Evolutionary conservation across 2,797 vertebrate species (phyloP), one percentile per base, ranked within the genome.

Genomic region (Loriculus beryllinus): DNA sequence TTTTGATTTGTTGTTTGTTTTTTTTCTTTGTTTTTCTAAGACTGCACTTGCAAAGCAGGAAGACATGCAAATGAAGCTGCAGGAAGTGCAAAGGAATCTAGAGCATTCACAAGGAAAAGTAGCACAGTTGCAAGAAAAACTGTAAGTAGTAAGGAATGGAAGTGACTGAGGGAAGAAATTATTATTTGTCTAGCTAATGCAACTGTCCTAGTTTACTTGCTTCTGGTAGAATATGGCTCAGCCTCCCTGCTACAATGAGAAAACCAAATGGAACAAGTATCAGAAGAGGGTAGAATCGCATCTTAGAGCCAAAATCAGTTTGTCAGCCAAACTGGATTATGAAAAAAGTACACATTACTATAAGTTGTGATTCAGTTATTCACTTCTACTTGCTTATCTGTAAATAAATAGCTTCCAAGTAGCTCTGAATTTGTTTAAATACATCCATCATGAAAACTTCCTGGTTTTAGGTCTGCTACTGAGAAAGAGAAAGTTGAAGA

Each of bases 401-500:
- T n/a, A 69, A 75, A 40, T 14, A 56, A 49, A 54, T 23, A 60
- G 5, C 14, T 86, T 65, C 33, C 3, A 62, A 21, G 19, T 72
- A 74, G 33, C 8, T 85, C 21, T 74, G 56, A 59, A 52, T 48
- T 63, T 56, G 4, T 57, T 79, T 39, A 17, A 68, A 19, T 17
- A 12, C 0, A 6, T 52, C 4, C 26, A 12, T 80, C 11, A 20
- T 35, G 7, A 75, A 68, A 86, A 14, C 6, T 31, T 42, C 19
- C 16, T 90, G 22, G 17, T 67, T 95, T 84, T 77, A 98, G 98
- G 49, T 82, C 94, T 94, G 96, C 96, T 86, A 59, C 93, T 45
- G 97, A 97, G 64, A 97, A 87, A 82, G 97, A 96, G 65, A 97
- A 96, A 88, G 40, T 68, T 65, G 97, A 97, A 88, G 98, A 97